phyloP scores from a whole-genome alignment of 2,888 invertebrate species.

The Netelia virgata region DNA sequence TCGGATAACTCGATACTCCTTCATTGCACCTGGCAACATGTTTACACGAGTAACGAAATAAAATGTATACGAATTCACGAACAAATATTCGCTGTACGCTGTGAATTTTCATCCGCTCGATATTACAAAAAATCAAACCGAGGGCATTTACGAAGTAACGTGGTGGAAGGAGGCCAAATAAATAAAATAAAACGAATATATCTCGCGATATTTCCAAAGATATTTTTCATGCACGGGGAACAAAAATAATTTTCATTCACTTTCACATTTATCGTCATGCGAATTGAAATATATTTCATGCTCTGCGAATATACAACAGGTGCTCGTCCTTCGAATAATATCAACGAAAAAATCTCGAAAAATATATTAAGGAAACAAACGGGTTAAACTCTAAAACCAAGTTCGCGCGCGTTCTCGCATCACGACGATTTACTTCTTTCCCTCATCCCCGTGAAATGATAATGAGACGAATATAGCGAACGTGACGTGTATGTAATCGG shows the following conservation, averaged over 20 bases:
- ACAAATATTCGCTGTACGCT: not conserved
- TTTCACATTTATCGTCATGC: no score
- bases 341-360: not conserved
- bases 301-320: no score
- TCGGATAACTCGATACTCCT: not conserved
- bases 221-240: no score
- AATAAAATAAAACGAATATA: no score
- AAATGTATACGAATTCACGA: not conserved
- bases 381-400: slow-evolving; percentile 3
- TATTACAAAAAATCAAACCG: not conserved
- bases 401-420: slow-evolving; percentile 38
- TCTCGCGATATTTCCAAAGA: no score
- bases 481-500: slow-evolving; percentile 43
- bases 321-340: no score
- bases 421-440: slow-evolving; percentile 24
- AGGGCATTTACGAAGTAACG: no score
- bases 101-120: not conserved
- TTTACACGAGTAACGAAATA: not conserved
- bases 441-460: slow-evolving; percentile 21
- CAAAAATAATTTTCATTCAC: no score
- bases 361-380: slow-evolving; percentile 4
- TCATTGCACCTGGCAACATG: not conserved
- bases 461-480: slow-evolving; percentile 34
- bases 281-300: no score
- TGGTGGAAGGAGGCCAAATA: no score